phyloP scores from a whole-genome alignment of 1,140 invertebrate species.

The Formica selysi region DNA sequence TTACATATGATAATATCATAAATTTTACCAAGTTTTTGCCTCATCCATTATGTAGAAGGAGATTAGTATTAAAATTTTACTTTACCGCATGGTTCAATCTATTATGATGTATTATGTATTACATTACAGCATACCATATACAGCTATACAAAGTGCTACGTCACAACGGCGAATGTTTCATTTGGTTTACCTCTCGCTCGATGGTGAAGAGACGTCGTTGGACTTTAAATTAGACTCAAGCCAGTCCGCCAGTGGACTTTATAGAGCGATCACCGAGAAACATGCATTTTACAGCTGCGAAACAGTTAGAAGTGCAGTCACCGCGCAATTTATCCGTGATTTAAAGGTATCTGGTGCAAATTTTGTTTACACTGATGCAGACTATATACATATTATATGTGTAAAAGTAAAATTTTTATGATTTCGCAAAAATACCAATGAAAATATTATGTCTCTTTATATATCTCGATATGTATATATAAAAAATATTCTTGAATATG shows the following conservation, averaged over 20 bases:
- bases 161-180: conserved; percentile 92
- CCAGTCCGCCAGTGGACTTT: conserved; percentile 92
- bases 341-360: conserved; percentile 88
- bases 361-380: neutral
- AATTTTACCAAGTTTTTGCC: neutral
- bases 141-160: conserved; percentile 93
- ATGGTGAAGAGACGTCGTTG: conserved; percentile 90
- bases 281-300: conserved; percentile 97
- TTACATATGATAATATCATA: conserved; percentile 11
- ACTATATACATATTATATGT: too few relatives aligned
- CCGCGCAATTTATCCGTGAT: conserved; percentile 95
- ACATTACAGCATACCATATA: conserved; percentile 92
- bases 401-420: too few relatives aligned
- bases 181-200: conserved; percentile 90
- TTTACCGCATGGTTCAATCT: conserved; percentile 15
- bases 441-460: too few relatives aligned
- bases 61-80: conserved; percentile 49
- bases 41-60: conserved; percentile 40
- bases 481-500: too few relatives aligned
- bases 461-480: too few relatives aligned
- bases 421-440: too few relatives aligned
- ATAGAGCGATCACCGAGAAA: conserved; percentile 95
- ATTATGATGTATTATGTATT: conserved; percentile 57
- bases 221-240: conserved; percentile 93
- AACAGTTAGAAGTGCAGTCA: conserved; percentile 94